Percentiles rank a stretch among this genome's conserved stretches.
Conservation (phyloP, 1,140 invertebrate genomes). For the Drosophila virilis region DNA sequence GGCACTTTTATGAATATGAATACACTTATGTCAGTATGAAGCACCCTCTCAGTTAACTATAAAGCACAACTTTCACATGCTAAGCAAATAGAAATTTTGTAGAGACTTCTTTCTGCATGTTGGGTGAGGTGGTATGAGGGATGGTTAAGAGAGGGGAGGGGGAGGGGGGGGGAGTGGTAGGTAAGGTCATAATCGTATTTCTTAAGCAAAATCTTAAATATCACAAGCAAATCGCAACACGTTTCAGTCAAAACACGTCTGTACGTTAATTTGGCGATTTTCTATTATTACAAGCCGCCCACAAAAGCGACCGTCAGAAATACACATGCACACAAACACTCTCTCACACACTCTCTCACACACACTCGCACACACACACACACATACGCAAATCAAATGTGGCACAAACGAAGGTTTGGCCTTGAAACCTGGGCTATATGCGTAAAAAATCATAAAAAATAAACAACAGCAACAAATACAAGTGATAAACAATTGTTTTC, state of each 20-base stretch:
- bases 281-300: constrained; percentile 59
- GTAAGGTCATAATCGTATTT: neutral
- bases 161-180: no score
- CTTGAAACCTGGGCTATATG: constrained; percentile 66
- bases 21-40: constrained; percentile 17
- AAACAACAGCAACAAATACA: constrained; percentile 41
- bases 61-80: constrained; percentile 44
- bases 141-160: no score
- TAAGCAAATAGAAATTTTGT: constrained; percentile 42
- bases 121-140: neutral
- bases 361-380: constrained; percentile 26
- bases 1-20: neutral
- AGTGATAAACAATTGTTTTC: constrained; percentile 77
- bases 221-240: constrained; percentile 52
- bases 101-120: constrained; percentile 12
- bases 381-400: constrained; percentile 39
- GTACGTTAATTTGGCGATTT: constrained; percentile 58
- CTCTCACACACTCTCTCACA: neutral
- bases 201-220: constrained; percentile 20
- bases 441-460: constrained; percentile 33
- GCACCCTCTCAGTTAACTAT: constrained; percentile 21
- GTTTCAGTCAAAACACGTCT: neutral
- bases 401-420: constrained; percentile 75
- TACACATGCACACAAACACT: neutral
- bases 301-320: constrained; percentile 13